Evolutionary conservation across 2,797 vertebrate genomes (phyloP).

Genomic region (Brachyalestes nurse): DNA sequence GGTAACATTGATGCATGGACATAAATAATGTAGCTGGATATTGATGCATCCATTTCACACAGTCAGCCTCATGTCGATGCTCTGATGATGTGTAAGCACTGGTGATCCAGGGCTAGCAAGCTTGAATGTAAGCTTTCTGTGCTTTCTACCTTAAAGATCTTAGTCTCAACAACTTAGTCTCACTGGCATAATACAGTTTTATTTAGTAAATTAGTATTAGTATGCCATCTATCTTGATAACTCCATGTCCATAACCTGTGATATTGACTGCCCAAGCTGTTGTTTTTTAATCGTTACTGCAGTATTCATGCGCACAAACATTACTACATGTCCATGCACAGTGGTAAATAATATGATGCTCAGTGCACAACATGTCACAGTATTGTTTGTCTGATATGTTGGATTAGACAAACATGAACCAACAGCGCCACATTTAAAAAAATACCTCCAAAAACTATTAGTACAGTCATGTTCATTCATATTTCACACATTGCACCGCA

Average conservation of each 20-base stretch:
- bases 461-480: no score
- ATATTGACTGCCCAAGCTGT: not conserved
- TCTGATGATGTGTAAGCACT: slow-evolving; percentile 40
- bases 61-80: not conserved
- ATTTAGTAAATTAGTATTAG: not conserved
- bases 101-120: slow-evolving; percentile 27
- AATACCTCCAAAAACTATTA: no score
- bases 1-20: slow-evolving; percentile 13
- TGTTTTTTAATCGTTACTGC: not conserved
- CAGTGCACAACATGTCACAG: no score
- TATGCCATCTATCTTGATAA: not conserved
- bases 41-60: slow-evolving; percentile 4
- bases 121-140: slow-evolving; percentile 13
- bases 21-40: slow-evolving; percentile 33
- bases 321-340: not conserved
- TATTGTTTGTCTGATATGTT: no score
- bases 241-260: not conserved
- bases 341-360: no score
- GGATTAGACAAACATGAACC: no score
- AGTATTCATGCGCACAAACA: not conserved
- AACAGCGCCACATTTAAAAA: no score
- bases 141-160: not conserved
- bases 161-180: no score
- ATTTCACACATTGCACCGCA: no score
- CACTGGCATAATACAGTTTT: no score